A percentile compares a stretch with the other conserved stretches of the same genome.
These are phyloP conservation scores for Avahi laniger DNA, from an alignment of 2,797 vertebrate genomes.

Conservation along the genomic window DNA sequence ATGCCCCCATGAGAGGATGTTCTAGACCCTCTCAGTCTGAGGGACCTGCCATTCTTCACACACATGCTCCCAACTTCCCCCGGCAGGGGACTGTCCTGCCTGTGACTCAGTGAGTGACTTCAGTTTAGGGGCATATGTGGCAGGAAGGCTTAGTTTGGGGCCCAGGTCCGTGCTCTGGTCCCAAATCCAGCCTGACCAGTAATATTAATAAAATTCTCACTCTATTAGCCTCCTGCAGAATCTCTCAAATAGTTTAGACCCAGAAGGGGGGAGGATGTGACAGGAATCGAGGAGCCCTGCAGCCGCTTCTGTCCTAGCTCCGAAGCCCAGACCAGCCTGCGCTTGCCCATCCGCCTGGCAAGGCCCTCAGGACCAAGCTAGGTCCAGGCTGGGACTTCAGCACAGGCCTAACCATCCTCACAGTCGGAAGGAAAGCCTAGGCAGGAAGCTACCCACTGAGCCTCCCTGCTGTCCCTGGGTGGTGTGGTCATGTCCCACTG, in stretches of 20 bases:
- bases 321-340: not conserved
- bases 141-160: not conserved
- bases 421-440: accelerated
- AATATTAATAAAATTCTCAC: not conserved
- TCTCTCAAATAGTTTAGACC: not conserved
- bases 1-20: not conserved
- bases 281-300: too few relatives aligned
- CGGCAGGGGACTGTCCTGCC: not conserved
- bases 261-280: not conserved
- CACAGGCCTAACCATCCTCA: not conserved
- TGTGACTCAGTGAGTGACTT: not conserved
- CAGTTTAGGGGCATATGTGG: too few relatives aligned
- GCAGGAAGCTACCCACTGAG: too few relatives aligned
- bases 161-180: not conserved
- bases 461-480: not conserved
- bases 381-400: not conserved
- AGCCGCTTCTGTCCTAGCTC: not conserved
- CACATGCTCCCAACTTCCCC: not conserved
- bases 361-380: not conserved
- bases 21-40: not conserved
- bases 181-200: not conserved
- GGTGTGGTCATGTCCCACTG: not conserved
- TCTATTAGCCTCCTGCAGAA: not conserved
- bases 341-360: not conserved
- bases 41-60: not conserved